Evolutionary conservation across 2,797 vertebrate species (phyloP), one percentile per base, ranked within the genome.

Genomic region (Channa striata): DNA sequence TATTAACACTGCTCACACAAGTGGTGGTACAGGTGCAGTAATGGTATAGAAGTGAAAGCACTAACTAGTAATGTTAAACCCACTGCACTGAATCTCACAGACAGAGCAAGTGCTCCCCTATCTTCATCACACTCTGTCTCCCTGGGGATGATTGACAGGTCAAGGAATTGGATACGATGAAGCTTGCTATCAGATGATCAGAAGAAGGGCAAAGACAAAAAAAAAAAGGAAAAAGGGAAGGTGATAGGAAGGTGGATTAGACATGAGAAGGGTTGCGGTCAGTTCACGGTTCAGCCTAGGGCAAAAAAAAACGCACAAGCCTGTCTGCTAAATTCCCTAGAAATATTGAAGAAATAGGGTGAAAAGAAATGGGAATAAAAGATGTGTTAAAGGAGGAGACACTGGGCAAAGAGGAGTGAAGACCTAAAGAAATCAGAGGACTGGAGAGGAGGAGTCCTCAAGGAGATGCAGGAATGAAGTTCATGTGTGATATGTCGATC

Each of bases 401-500:
- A 43, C 21, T 11, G 19, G 56, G 49, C 61, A 71, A 63, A 63
- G 30, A 43, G 36, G 42, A 75, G 52, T 72, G 21, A 40, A 69
- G 17, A 42, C 53, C 68, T 62, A 39, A 54, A 30, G 13, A 64
- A 50, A 56, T 36, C 40, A 63, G 43, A 54, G 21, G 33, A 34
- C 5, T 33, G 56, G 34, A 13, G 44, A 39, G 50, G 25, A 57
- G 57, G 95, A 94, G 91, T 89, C 94, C 92, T 93, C 86, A 87
- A 91, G 93, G 92, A 95, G 93, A 95, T 91, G 94, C 90, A 93
- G 93, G 93, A 94, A 95, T 95, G 94, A 94, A 96, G 96, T 96
- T 96, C 92, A 94, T 95, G 94, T 96, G 93, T 95, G 95, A 95
- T 96, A 95, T 96, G 95, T 96, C 96, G 95, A 94, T 95, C 91